These are phyloP conservation scores for Leptinotarsa rubiginosa DNA, from an alignment of 2,888 invertebrate species.

Conservation along the genomic window DNA sequence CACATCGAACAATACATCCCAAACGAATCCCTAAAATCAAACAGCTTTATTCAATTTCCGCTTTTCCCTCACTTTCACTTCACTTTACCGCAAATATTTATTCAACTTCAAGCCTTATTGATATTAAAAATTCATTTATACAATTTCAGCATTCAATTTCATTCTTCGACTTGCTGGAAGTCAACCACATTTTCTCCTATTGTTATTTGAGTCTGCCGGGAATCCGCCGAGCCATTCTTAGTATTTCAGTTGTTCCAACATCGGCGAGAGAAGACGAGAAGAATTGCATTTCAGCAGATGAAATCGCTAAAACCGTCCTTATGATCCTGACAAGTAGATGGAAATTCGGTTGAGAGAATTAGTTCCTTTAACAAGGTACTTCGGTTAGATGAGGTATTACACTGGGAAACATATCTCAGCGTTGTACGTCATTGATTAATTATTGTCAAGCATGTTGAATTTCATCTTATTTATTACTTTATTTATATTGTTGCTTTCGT, in stretches of 20 bases:
- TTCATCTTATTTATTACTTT: too few relatives aligned
- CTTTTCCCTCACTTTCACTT: constrained; percentile 36
- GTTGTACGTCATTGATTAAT: neutral
- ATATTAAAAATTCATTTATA: constrained; percentile 48
- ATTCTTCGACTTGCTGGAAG: constrained; percentile 37
- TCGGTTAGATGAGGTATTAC: constrained; percentile 1
- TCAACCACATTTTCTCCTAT: constrained; percentile 43
- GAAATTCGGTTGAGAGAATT: constrained; percentile 27
- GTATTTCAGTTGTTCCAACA: constrained; percentile 6
- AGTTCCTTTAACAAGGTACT: constrained; percentile 25
- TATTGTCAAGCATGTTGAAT: neutral
- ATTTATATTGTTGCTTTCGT: too few relatives aligned
- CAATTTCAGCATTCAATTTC: constrained; percentile 43
- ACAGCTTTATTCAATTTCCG: constrained; percentile 41
- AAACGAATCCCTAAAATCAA: constrained; percentile 35
- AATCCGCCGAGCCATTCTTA: constrained; percentile 29
- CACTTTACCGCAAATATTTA: constrained; percentile 44
- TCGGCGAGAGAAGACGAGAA: constrained; percentile 1
- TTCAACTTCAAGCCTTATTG: constrained; percentile 45
- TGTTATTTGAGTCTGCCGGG: constrained; percentile 42
- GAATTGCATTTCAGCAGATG: constrained; percentile 22
- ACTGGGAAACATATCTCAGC: constrained; percentile 9
- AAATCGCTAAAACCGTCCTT: constrained; percentile 28
- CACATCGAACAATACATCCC: constrained; percentile 26
- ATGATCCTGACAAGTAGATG: constrained; percentile 28